These are phyloP conservation scores for Myotis brandtii DNA, from an alignment of 2,113 vertebrate species.

Conservation along the genomic window DNA sequence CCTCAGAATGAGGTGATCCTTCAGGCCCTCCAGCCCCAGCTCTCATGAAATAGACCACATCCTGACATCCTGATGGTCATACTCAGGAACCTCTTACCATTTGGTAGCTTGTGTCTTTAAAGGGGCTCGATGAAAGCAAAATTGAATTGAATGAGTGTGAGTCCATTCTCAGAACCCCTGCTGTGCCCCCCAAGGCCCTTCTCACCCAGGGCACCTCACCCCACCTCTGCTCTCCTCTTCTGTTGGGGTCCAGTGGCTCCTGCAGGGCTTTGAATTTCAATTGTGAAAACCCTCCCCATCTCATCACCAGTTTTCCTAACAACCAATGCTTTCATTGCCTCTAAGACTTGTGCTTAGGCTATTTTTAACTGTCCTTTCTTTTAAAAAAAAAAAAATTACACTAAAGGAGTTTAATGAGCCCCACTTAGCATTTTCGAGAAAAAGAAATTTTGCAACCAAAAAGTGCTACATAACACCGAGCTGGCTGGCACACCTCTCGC, in stretches of 20 bases:
- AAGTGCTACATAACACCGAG: constrained; percentile 41
- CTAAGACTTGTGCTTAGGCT: constrained; percentile 67
- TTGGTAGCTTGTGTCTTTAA: neutral
- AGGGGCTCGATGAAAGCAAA: neutral
- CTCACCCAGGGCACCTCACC: neutral
- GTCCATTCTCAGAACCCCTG: neutral
- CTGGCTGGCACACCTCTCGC: constrained; percentile 68
- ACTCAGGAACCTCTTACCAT: neutral
- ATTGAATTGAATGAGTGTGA: neutral
- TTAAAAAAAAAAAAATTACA: constrained; percentile 67
- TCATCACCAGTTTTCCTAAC: constrained; percentile 65
- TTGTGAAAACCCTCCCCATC: neutral
- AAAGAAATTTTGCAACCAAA: constrained; percentile 75
- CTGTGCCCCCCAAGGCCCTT: neutral
- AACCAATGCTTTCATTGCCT: constrained; percentile 70
- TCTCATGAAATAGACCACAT: neutral
- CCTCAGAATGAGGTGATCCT: neutral
- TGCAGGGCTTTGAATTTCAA: neutral
- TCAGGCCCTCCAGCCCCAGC: neutral
- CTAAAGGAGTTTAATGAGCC: constrained; percentile 73
- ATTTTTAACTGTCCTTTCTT: constrained; percentile 83
- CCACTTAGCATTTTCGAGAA: constrained; percentile 69
- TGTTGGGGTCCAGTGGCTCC: neutral
- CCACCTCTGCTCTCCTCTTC: neutral
- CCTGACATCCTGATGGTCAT: neutral